Percentiles rank a stretch among this genome's conserved stretches.
These are phyloP conservation scores for Drosophila affinis DNA, from an alignment of 2,888 invertebrate species.

Conservation along the genomic window DNA sequence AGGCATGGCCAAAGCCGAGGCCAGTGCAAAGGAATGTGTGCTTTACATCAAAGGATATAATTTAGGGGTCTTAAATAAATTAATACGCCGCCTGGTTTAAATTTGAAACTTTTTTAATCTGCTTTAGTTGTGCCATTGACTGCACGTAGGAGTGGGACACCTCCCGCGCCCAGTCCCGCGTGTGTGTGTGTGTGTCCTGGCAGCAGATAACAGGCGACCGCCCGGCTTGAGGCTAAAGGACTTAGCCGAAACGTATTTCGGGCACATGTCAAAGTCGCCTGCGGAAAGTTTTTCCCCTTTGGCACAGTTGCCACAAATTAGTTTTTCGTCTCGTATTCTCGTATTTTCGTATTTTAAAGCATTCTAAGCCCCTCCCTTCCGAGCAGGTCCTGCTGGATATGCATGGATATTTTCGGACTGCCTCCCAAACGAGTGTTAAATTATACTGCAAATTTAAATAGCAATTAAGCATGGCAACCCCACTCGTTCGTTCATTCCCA, in stretches of 20 bases:
- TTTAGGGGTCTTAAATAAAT: conserved; percentile 79
- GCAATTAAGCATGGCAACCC: not conserved
- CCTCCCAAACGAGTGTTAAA: not conserved
- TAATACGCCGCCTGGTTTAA: conserved; percentile 70
- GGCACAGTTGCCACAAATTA: conserved; percentile 67
- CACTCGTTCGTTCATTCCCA: not conserved
- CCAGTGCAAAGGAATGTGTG: conserved; percentile 63
- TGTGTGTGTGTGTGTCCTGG: conserved; percentile 37
- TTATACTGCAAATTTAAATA: not conserved
- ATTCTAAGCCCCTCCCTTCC: conserved; percentile 4
- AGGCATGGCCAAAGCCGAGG: conserved; percentile 11
- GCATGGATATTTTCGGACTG: not conserved
- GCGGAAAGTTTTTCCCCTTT: conserved; percentile 53
- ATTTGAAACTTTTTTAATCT: conserved; percentile 78
- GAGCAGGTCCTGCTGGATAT: conserved; percentile 4
- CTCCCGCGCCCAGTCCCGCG: not conserved
- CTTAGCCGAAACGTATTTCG: conserved; percentile 64
- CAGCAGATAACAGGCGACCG: conserved; percentile 62
- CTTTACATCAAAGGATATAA: conserved; percentile 77
- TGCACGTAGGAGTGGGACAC: conserved; percentile 6
- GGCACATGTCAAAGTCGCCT: conserved; percentile 73
- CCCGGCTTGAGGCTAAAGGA: conserved; percentile 67
- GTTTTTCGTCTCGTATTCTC: conserved; percentile 55
- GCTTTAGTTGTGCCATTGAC: conserved; percentile 54
- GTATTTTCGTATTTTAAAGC: conserved; percentile 17